Conservation (phyloP, 2,113 vertebrate genomes). For the Furnarius figulus region DNA sequence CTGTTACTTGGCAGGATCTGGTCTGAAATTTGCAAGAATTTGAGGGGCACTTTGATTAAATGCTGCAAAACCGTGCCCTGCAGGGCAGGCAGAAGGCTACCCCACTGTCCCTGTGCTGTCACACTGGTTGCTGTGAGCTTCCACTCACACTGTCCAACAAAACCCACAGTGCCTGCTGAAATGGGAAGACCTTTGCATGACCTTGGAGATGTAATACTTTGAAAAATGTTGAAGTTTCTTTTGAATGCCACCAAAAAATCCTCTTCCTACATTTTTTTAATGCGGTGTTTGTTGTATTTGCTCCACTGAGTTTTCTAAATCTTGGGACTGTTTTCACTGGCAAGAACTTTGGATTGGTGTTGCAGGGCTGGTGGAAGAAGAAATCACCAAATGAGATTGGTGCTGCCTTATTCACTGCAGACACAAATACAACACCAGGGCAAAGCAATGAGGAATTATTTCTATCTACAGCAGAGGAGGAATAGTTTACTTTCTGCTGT, state of each 20-base stretch:
- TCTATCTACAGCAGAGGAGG: neutral
- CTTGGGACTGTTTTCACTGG: neutral
- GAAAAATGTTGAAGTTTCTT: neutral
- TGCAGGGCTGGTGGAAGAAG: neutral
- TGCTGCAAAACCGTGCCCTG: neutral
- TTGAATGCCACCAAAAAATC: neutral
- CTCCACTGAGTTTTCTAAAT: neutral
- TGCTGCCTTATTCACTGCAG: neutral
- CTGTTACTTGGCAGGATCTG: neutral
- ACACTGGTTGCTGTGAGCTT: fast-evolving
- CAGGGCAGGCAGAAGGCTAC: neutral
- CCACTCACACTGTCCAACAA: neutral
- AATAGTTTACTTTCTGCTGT: neutral
- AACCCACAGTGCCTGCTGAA: fast-evolving
- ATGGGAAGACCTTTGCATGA: neutral
- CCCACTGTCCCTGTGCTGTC: fast-evolving
- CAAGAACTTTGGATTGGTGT: neutral
- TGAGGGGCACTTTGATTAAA: neutral
- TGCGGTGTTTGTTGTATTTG: neutral
- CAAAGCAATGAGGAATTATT: neutral
- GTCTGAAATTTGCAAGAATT: neutral
- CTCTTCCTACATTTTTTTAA: neutral
- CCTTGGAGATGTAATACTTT: neutral
- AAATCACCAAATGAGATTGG: neutral
- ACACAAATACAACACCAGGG: neutral